A percentile compares a stretch with the other conserved stretches of the same genome.
phyloP scores from a whole-genome alignment of 2,888 invertebrate species.

The Trimorus sp. region DNA sequence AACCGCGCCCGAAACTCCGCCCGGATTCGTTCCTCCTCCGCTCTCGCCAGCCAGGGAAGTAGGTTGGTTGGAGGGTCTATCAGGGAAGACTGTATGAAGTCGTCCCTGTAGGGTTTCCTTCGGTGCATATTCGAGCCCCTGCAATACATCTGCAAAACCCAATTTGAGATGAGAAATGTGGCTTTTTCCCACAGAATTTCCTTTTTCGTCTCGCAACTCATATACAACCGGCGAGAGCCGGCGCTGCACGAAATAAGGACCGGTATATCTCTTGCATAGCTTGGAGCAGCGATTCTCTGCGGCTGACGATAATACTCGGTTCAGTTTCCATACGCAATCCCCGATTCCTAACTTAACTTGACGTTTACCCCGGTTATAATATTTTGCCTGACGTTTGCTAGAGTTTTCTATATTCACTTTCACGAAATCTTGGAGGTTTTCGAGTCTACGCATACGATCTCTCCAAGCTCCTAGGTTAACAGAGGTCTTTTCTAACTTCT shows the following conservation, averaged over 20 bases:
- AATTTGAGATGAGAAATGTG: constrained; percentile 1
- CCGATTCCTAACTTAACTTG: constrained; percentile 32
- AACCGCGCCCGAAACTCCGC: too few species aligned
- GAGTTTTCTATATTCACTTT: constrained; percentile 38
- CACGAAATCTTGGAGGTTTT: constrained; percentile 11
- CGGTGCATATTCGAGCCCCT: background rate
- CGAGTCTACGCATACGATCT: constrained; percentile 7
- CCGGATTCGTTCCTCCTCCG: too few species aligned
- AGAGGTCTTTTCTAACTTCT: background rate
- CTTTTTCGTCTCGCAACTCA: too few species aligned
- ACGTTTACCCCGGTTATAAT: constrained; percentile 56
- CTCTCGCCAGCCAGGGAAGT: too few species aligned
- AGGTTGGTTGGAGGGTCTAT: too few species aligned
- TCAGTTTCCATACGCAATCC: constrained; percentile 36
- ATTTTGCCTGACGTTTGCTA: constrained; percentile 22
- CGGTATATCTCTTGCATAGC: background rate
- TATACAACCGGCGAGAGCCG: too few species aligned
- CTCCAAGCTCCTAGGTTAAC: constrained; percentile 15
- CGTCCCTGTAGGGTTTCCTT: background rate
- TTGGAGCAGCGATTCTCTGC: constrained; percentile 17
- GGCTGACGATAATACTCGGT: constrained; percentile 44
- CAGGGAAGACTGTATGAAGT: too few species aligned
- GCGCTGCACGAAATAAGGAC: too few species aligned
- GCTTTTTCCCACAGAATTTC: constrained; percentile 26
- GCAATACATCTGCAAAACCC: background rate